Percentiles rank a stretch among this genome's conserved stretches.
phyloP scores from a whole-genome alignment of 1,140 invertebrate species.

The Drosophila tsacasi region DNA sequence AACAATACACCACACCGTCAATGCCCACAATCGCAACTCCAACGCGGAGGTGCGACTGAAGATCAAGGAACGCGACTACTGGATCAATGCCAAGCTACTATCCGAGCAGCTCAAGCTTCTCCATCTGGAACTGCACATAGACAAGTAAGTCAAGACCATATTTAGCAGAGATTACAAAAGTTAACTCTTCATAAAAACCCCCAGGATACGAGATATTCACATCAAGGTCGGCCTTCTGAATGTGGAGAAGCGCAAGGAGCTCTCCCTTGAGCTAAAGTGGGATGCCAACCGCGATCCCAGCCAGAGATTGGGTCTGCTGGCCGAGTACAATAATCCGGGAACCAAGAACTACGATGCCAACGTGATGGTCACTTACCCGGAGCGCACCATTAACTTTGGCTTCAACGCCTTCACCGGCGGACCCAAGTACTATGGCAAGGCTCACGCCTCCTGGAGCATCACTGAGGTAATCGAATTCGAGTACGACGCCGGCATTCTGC shows the following conservation, averaged over 20 bases:
- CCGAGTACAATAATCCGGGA: conserved; percentile 83
- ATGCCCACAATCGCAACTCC: conserved; percentile 85
- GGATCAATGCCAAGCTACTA: conserved; percentile 83
- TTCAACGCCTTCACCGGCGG: conserved; percentile 86
- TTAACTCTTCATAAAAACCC: background rate
- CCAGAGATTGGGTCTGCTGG: conserved; percentile 85
- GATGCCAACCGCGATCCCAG: conserved; percentile 92
- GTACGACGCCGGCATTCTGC: conserved; percentile 83
- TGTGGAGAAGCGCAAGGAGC: conserved; percentile 87
- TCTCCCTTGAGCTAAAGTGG: conserved; percentile 91
- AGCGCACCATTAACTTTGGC: conserved; percentile 88
- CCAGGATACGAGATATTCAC: conserved; percentile 90
- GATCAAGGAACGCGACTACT: conserved; percentile 89
- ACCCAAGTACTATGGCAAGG: conserved; percentile 86
- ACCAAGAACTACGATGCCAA: conserved; percentile 88
- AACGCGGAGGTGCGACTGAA: conserved; percentile 87
- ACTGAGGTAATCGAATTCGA: conserved; percentile 86
- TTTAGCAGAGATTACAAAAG: fast-evolving
- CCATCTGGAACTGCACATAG: conserved; percentile 89
- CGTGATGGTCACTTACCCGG: conserved; percentile 90
- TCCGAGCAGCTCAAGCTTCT: conserved; percentile 68
- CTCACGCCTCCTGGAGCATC: conserved; percentile 87
- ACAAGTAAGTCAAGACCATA: conserved; percentile 87
- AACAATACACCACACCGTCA: conserved; percentile 69
- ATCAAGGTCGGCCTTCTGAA: conserved; percentile 87